Conservation (phyloP, 2,888 invertebrate species). For the Phengaris alcon region DNA sequence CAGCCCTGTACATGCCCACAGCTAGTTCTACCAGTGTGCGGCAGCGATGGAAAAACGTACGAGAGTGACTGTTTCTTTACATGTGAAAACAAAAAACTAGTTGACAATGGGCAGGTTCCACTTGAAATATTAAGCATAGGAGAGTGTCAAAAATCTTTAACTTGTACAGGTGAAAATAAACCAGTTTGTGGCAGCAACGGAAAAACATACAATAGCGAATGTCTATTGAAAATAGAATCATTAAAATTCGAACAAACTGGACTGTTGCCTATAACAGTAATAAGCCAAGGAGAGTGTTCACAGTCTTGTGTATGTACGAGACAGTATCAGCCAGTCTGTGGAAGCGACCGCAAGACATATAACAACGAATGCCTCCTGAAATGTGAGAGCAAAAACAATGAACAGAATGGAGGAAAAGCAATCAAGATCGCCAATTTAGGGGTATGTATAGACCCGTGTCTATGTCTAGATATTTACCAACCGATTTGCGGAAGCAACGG, state of each 20-base stretch:
- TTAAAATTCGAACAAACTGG: slow-evolving; percentile 25
- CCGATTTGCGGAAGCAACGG: slow-evolving; percentile 40
- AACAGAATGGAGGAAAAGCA: slow-evolving; percentile 22
- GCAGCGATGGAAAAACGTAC: slow-evolving; percentile 73
- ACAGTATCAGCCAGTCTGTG: slow-evolving; percentile 43
- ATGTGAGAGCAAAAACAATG: slow-evolving; percentile 37
- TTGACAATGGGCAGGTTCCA: slow-evolving; percentile 29
- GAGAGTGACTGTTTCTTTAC: slow-evolving; percentile 56
- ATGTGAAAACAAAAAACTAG: slow-evolving; percentile 37
- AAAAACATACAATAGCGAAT: slow-evolving; percentile 34
- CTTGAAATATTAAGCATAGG: slow-evolving; percentile 38
- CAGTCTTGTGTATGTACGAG: slow-evolving; percentile 34
- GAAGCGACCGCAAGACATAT: slow-evolving; percentile 42
- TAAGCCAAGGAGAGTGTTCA: slow-evolving; percentile 35
- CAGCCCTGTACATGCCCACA: slow-evolving; percentile 34
- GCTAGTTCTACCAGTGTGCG: slow-evolving; percentile 42
- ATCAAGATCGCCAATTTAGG: slow-evolving; percentile 37
- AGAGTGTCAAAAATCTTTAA: slow-evolving; percentile 40
- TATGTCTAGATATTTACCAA: slow-evolving; percentile 36
- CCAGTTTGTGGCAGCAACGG: slow-evolving; percentile 40
- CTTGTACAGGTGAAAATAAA: slow-evolving; percentile 36
- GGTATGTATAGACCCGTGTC: slow-evolving; percentile 39
- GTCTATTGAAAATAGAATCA: slow-evolving; percentile 33
- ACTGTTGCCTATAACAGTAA: not conserved
- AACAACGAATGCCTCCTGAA: slow-evolving; percentile 39